A percentile compares a stretch with the other conserved stretches of the same genome.
These are phyloP conservation scores for Pseudois nayaur DNA, from an alignment of 2,113 vertebrate species.

Conservation along the genomic window DNA sequence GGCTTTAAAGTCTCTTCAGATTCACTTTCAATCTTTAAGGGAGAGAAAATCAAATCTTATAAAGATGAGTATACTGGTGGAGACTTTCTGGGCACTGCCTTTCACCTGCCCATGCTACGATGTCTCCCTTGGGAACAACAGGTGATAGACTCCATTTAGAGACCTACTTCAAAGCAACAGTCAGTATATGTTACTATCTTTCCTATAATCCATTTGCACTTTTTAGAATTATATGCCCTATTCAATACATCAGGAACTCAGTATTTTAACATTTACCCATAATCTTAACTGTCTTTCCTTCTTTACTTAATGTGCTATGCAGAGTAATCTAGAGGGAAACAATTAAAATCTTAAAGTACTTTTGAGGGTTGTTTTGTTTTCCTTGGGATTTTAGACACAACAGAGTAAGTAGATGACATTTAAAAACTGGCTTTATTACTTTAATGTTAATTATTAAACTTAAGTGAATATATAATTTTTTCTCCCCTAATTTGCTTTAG, in stretches of 20 bases:
- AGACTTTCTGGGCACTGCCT: neutral
- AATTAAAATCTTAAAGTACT: constrained; percentile 28
- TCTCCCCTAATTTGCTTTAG: neutral
- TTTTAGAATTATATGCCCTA: constrained; percentile 10
- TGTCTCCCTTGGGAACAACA: neutral
- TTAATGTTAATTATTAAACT: constrained; percentile 1
- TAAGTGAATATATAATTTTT: neutral
- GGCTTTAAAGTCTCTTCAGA: constrained; percentile 84
- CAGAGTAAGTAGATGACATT: constrained; percentile 33
- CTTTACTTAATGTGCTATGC: constrained; percentile 35
- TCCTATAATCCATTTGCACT: constrained; percentile 33
- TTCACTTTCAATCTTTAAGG: constrained; percentile 86
- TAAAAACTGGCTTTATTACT: constrained; percentile 41
- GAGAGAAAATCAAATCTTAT: constrained; percentile 71
- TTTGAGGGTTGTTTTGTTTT: constrained; percentile 30
- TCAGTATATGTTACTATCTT: neutral
- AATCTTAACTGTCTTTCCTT: constrained; percentile 11
- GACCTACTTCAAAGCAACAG: constrained; percentile 17
- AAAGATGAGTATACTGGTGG: neutral
- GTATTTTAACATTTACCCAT: constrained; percentile 22
- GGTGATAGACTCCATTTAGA: constrained; percentile 26
- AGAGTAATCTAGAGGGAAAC: constrained; percentile 14
- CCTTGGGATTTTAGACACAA: constrained; percentile 53
- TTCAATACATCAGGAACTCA: neutral
- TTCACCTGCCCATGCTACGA: neutral